Base-by-base conservation (phyloP, 1,140 invertebrate species). In the Pseudomyrmex dendroicus region DNA sequence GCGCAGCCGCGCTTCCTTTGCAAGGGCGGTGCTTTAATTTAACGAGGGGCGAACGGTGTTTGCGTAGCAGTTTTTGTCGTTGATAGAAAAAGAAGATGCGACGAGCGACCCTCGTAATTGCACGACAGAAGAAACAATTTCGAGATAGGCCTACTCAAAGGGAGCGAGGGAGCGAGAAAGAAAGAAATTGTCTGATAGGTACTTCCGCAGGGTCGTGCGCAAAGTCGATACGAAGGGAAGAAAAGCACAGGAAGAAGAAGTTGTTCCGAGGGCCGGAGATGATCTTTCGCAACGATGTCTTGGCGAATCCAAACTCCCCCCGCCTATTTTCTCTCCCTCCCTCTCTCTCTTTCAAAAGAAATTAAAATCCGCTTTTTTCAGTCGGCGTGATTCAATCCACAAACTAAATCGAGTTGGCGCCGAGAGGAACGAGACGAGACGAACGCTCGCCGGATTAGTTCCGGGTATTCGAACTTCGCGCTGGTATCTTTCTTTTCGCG, bases 51-150 rank as follows among this genome's bases (percentile, higher is more conserved):
- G 48, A 84, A 74, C 48, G 17, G 12, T 7, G 22, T 48, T 13
- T 22, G n/a, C 77, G 25, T 54, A 56, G 35, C 72, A 70, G 35
- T 73, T 59, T 73, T 59, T 66, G 35, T 62, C 1, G 13, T 10
- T 35, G 10, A 10, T 56, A 52, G 35, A 25, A 82, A 67, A 70
- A 77, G 57, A 64, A 72, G 35, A 50, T 85, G 25, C 74, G 67
- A 77, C 68, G 52, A 57, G 20, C 64, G 73, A 82, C 62, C 59
- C 66, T 83, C 72, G 72, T 89, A 89, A 89, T 89, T 89, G 84
- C 66, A 73, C 63, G 73, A 59, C 74, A 83, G 70, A 84, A 89
- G 72, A 89, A 88, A 88, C 87, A 89, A 89, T 89, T 89, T 88
- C 52, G 76, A 76, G 66, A 70, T 68, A 52, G 62, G 66, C 56